Conservation (phyloP, 2,113 vertebrate species). For the Fukomys damarensis region DNA sequence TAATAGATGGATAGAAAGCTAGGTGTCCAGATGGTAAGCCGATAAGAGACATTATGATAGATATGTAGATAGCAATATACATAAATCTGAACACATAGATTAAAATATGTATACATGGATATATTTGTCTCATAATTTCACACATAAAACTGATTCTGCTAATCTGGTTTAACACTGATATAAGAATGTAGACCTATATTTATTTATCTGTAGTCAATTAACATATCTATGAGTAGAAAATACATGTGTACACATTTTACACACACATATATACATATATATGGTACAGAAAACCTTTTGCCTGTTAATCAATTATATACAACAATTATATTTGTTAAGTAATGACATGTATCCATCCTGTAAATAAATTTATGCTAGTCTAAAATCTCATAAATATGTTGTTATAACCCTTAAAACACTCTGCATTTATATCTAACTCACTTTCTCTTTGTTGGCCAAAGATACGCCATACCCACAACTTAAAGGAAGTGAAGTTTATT, state of each 20-base stretch:
- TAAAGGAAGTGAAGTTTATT: not conserved
- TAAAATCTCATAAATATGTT: not conserved
- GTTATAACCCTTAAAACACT: not conserved
- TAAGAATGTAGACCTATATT: not conserved
- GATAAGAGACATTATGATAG: not conserved
- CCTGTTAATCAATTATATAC: not conserved
- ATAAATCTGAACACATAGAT: not conserved
- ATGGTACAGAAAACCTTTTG: not conserved
- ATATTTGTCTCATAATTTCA: not conserved
- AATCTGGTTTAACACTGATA: not conserved
- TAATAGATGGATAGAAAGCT: not conserved
- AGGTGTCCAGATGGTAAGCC: not conserved
- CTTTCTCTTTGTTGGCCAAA: not conserved
- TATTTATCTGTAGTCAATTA: not conserved
- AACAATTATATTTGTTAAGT: not conserved
- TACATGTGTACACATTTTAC: not conserved
- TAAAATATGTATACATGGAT: not conserved
- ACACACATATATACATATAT: not conserved
- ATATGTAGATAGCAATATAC: not conserved
- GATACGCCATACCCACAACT: not conserved
- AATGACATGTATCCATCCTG: not conserved
- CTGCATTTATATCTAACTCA: not conserved
- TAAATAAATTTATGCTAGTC: not conserved
- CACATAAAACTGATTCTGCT: not conserved
- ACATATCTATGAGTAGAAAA: not conserved